Evolutionary conservation across 2,113 vertebrate species (phyloP).

Genomic region (Onychostoma macrolepis): DNA sequence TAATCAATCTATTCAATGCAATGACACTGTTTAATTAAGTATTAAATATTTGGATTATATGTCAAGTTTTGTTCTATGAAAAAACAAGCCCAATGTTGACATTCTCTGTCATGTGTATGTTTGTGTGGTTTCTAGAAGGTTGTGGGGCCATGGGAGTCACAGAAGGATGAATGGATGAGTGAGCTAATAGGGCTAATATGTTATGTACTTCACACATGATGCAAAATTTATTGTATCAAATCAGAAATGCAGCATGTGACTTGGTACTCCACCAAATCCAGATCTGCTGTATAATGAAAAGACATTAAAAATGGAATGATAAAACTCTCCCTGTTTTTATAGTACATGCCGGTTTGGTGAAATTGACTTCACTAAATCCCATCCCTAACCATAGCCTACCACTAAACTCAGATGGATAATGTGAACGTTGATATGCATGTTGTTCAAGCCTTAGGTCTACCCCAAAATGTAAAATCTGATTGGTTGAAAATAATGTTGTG

Average conservation of each 20-base stretch:
- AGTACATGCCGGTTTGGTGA: not conserved
- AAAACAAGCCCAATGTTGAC: not conserved
- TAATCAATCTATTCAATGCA: not conserved
- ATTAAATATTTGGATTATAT: not conserved
- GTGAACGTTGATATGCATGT: not conserved
- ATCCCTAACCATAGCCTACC: not conserved
- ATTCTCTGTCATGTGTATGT: not conserved
- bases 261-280: not conserved
- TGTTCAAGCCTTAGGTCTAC: not conserved
- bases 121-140: not conserved
- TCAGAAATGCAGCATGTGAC: not conserved
- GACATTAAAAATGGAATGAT: not conserved
- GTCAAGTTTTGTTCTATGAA: not conserved
- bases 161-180: not conserved
- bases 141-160: not conserved
- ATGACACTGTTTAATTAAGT: not conserved
- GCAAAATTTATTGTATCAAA: conserved; percentile 10
- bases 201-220: not conserved
- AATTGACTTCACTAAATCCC: not conserved
- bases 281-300: not conserved
- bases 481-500: not conserved
- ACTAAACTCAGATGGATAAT: not conserved
- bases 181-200: not conserved
- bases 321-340: not conserved
- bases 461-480: not conserved